These are phyloP conservation scores for Xenops minutus DNA, from an alignment of 2,797 vertebrate genomes.

Conservation along the genomic window DNA sequence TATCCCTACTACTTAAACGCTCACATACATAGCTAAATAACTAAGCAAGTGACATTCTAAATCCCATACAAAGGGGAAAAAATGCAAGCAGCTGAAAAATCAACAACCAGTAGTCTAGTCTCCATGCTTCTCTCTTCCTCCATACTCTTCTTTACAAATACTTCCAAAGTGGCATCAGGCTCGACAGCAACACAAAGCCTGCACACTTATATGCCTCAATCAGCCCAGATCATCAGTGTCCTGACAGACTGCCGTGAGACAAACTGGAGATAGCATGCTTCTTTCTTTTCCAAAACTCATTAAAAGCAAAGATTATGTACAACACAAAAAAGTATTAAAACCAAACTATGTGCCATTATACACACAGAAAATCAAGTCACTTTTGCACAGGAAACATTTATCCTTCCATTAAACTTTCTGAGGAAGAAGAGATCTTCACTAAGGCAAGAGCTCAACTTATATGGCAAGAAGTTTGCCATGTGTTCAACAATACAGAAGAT, in stretches of 20 bases:
- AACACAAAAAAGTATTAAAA: neutral
- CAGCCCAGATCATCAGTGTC: neutral
- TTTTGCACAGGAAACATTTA: neutral
- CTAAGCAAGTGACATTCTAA: neutral
- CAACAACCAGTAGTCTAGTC: neutral
- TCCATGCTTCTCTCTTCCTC: neutral
- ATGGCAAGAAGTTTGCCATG: neutral
- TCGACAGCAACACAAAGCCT: neutral
- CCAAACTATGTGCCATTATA: neutral
- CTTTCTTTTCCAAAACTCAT: neutral
- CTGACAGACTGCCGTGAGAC: neutral
- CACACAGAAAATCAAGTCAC: neutral
- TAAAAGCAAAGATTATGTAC: neutral
- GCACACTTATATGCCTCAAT: accelerated
- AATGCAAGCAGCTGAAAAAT: neutral
- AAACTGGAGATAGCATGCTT: neutral
- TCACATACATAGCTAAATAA: accelerated
- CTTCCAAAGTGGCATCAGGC: neutral
- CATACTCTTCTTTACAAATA: neutral
- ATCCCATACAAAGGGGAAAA: accelerated
- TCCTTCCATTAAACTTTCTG: neutral
- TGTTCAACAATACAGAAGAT: neutral
- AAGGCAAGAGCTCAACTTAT: neutral
- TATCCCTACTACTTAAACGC: neutral
- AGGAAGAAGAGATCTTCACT: neutral